Evolutionary conservation across 2,888 invertebrate species (phyloP).

Genomic region (Girardia tigrina): DNA sequence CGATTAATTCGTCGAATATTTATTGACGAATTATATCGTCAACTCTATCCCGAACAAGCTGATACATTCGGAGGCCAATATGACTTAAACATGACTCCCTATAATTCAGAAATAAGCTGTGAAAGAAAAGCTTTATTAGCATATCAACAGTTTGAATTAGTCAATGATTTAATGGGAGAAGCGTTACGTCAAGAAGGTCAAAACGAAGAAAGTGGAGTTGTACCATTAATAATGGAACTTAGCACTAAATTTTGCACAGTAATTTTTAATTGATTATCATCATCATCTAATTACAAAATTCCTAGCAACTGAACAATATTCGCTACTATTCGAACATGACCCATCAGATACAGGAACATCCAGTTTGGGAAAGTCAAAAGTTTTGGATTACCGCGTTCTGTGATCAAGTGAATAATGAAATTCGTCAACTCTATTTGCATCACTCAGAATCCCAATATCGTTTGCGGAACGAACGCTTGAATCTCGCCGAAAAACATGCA

Average conservation of each 20-base stretch:
- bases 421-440: constrained; percentile 34
- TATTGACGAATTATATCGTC: constrained; percentile 33
- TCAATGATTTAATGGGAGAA: constrained; percentile 35
- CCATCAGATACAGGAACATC: constrained; percentile 33
- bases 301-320: constrained; percentile 31
- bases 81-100: background rate
- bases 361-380: constrained; percentile 30
- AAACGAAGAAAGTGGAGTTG: constrained; percentile 34
- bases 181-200: constrained; percentile 33
- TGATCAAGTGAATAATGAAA: constrained; percentile 35
- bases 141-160: constrained; percentile 36
- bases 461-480: background rate
- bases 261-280: background rate
- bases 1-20: constrained; percentile 35
- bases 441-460: constrained; percentile 24
- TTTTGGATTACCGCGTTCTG: constrained; percentile 36
- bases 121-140: constrained; percentile 25
- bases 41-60: constrained; percentile 23
- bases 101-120: background rate
- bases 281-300: background rate
- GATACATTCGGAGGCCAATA: constrained; percentile 16
- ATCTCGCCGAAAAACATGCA: background rate
- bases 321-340: constrained; percentile 35
- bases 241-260: constrained; percentile 33
- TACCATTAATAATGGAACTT: constrained; percentile 34